Base-by-base conservation (phyloP, 2,797 vertebrate genomes). In the Florisuga fusca region DNA sequence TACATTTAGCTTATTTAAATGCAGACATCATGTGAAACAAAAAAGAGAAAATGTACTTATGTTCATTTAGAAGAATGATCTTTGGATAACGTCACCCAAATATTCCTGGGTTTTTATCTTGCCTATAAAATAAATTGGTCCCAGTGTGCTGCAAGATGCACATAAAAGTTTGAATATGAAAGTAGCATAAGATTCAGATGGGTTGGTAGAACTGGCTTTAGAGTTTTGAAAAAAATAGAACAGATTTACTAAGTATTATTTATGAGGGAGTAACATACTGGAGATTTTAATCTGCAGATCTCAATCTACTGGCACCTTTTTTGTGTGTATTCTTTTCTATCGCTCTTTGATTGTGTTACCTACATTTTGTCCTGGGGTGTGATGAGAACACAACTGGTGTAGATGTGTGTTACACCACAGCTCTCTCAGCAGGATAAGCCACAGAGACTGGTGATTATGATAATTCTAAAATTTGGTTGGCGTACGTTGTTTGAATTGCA, bases 61-160 rank as follows among this genome's bases (percentile, higher is more conserved):
- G 75, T 79, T 87, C 90, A 73, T 92, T 88, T 94, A 93, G 77
- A 90, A 90, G 80, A 86, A 84, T 41, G 78, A 85, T 89, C 90
- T 93, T 95, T 38, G 84, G 90, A 71, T 94, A 93, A 94, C 84
- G 31, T 94, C 95, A 90, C 88, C 78, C 84, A 94, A 94, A 92
- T 94, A 87, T 76, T 71, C 58, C 72, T n/a, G 51, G 62, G 14
- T 74, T 96, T 87, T 93, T 89, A 94, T 95, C 94, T 85, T 74
- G 80, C 59, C 88, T 88, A 59, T 88, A 84, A 95, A 94, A 87
- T 88, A 95, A 95, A 96, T 93, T 93, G 90, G 90, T 95, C 93
- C 90, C 93, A 69, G 71, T 59, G 94, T 66, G 90, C 95, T 95
- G 67, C 8, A 63, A 91, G 93, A 91, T 79, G 94, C 88, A 86